Evolutionary conservation across 2,888 invertebrate species (phyloP), one percentile per base, ranked within the genome.

Genomic region (Amphimallon solstitiale): DNA sequence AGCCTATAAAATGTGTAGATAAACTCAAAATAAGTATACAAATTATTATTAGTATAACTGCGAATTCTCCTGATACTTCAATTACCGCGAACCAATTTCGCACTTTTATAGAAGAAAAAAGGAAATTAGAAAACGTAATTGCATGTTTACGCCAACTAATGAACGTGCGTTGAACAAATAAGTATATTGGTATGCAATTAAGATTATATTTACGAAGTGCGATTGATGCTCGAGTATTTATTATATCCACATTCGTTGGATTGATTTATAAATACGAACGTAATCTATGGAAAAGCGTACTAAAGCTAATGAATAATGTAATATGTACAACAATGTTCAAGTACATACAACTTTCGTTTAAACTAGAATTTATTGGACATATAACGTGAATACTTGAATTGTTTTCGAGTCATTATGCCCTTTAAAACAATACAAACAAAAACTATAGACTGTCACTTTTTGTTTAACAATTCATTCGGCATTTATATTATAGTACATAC

Each of bases 181-280:
- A 51, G 49, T 51, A 23, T 14, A 51, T 17, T n/a, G 51, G 51
- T 51, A 51, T 10, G 51, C 51, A 51, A 51, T 51, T 51, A 51
- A 51, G 51, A 51, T 35, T 35, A 17, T 35, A 51, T 35, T 51
- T 35, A 35, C 51, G 35, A 35, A 51, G 51, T 35, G 35, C 51
- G 35, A 51, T 51, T 51, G 51, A 51, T 51, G 51, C n/a, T 51
- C 10, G 35, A 1, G 35, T 51, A 51, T 51, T 51, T 51, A 51
- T 51, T 51, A n/a, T n/a, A 17, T 51, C 34, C 35, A 14, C 12
- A 51, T 35, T 34, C 5, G 10, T n/a, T 14, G 35, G 35, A 35
- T 51, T 51, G 51, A 51, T 51, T 51, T 51, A 51, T 51, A 35
- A 35, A 51, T 51, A 35, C 1, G 29, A 7, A 9, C 29, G 29